Base-by-base conservation (phyloP, 2,888 invertebrate species). In the Scaeva pyrastri region DNA sequence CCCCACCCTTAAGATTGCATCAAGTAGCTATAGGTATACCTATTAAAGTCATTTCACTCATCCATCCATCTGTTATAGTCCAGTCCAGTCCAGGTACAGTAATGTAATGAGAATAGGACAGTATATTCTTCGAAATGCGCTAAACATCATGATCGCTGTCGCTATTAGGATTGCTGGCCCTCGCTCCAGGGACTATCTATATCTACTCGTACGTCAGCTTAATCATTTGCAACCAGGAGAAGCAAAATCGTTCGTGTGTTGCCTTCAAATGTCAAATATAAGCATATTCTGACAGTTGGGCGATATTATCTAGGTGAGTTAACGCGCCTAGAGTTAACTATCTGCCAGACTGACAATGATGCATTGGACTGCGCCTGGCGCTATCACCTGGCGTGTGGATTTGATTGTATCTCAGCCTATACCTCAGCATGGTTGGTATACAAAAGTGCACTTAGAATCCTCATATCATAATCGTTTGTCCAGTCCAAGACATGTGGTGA, bases 321-420 rank as follows among this genome's bases (percentile, higher is more conserved):
- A 80, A 80, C 72, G 80, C 73, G 68, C 72, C 76, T 48, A 64
- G 39, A 41, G 14, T 50, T 26, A 43, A 8, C n/a, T 66, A 50
- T 68, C 52, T 79, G 58, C 56, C 50, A 74, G 79, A 79, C 79
- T 79, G 80, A 85, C 80, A 80, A 76, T 80, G 85, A 85, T 72
- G 76, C 64, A 80, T 85, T 73, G 50, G 73, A 70, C 73, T 73
- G 50, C 62, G 86, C 73, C 64, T 86, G 86, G 86, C 86, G 82
- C 86, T 86, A 86, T 86, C 86, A 86, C 86, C 86, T 86, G 86
- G 68, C 50, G 64, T 77, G 81, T 77, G 81, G 70, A 72, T 52
- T 66, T 50, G 50, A 66, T 55, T 64, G 39, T 79, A 58, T 79
- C 66, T 14, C 21, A 26, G 16, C 52, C 21, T 23, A 14, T 23